Evolutionary conservation across 2,888 invertebrate species (phyloP).

Genomic region (Muschampia plurimacula): DNA sequence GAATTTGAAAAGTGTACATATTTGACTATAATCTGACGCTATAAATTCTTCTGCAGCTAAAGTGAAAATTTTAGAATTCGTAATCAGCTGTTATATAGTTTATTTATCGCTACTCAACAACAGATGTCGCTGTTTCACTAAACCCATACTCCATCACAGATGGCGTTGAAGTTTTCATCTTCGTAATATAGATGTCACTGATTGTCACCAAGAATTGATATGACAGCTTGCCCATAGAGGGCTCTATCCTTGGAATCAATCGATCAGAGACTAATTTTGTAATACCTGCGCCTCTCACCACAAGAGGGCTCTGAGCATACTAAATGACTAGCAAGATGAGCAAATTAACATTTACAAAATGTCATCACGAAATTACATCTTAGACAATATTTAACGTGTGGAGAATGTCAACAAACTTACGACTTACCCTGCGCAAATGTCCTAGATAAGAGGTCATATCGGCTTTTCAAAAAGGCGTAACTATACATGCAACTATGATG

Average conservation of each 20-base stretch:
- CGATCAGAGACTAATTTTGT: not conserved
- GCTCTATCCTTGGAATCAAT: not conserved
- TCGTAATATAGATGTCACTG: not conserved
- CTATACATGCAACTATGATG: too few species aligned
- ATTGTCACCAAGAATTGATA: not conserved
- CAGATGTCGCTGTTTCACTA: not conserved
- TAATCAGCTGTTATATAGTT: not conserved
- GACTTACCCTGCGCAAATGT: not conserved
- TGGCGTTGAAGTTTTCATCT: not conserved
- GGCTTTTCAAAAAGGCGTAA: too few species aligned
- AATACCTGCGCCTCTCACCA: not conserved
- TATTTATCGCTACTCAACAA: not conserved
- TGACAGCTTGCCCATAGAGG: not conserved
- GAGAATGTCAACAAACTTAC: not conserved
- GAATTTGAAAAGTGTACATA: not conserved
- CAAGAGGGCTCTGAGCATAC: not conserved
- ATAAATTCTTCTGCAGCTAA: not conserved
- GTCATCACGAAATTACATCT: not conserved
- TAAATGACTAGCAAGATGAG: not conserved
- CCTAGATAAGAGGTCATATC: not conserved
- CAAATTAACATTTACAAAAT: not conserved
- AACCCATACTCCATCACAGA: not conserved
- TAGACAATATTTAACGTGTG: not conserved
- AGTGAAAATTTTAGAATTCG: not conserved
- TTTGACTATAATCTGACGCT: not conserved